These are phyloP conservation scores for Gastracanthus pulcherrimus DNA, from an alignment of 2,888 invertebrate genomes.

Conservation along the genomic window DNA sequence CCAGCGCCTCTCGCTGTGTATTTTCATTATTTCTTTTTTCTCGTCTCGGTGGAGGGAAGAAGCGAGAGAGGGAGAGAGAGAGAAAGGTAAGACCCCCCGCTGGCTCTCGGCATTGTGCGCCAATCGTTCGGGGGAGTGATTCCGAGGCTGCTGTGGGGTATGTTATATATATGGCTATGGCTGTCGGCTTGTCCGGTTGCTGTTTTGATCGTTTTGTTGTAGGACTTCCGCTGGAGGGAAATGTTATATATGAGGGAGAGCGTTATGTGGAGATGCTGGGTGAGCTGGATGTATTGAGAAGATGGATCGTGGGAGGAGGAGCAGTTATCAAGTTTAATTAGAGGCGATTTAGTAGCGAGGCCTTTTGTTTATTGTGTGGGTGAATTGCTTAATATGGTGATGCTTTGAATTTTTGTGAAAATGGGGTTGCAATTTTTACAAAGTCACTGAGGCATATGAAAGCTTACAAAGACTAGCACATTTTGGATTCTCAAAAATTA, in stretches of 20 bases:
- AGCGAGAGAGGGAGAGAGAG: background rate
- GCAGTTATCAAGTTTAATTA: slow-evolving; percentile 30
- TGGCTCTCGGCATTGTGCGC: background rate
- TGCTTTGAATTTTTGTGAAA: no score
- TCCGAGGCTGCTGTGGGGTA: background rate
- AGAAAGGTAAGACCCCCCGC: background rate
- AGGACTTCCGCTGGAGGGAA: slow-evolving; percentile 13
- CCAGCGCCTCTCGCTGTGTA: background rate
- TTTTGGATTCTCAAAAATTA: no score
- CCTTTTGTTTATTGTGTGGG: background rate
- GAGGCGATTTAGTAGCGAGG: background rate
- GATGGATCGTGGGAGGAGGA: background rate
- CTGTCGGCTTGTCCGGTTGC: background rate
- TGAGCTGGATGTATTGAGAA: background rate
- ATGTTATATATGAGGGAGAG: background rate
- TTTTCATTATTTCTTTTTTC: background rate
- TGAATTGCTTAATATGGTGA: background rate
- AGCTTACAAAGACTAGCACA: no score
- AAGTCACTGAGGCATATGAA: no score
- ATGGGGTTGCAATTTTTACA: no score
- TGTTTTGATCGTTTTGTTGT: slow-evolving; percentile 26
- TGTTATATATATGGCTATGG: no score
- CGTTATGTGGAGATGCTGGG: background rate
- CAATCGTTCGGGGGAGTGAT: background rate
- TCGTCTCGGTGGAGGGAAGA: no score